phyloP scores from a whole-genome alignment of 1,140 invertebrate species.

The Drosophila pseudoobscura region DNA sequence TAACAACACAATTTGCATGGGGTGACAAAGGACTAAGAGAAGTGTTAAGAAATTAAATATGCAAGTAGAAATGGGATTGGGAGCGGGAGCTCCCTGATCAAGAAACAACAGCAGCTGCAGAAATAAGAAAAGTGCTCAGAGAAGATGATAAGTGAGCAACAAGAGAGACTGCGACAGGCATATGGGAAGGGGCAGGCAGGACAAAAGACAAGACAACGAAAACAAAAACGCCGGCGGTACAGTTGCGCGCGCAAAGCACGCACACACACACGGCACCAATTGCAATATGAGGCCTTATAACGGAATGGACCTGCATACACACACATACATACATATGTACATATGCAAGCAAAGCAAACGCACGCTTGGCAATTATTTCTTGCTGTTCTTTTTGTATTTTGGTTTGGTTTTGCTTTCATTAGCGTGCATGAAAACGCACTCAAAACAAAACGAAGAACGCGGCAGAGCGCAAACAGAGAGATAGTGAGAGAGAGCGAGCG shows the following conservation, averaged over 20 bases:
- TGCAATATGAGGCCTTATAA: conserved; percentile 43
- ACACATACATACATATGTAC: too few species aligned
- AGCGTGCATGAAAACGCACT: conserved; percentile 43
- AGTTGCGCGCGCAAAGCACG: conserved; percentile 53
- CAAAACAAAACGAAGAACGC: conserved; percentile 62
- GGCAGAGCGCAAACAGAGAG: neutral
- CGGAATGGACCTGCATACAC: conserved; percentile 24
- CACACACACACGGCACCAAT: conserved; percentile 20
- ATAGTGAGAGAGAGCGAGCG: neutral
- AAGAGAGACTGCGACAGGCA: neutral
- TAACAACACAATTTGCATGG: too few species aligned
- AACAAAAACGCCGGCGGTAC: conserved; percentile 42
- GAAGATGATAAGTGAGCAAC: conserved; percentile 18
- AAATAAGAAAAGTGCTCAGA: conserved; percentile 56
- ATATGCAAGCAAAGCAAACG: conserved; percentile 9
- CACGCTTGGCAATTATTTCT: conserved; percentile 1
- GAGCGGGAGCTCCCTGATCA: neutral
- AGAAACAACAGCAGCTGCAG: conserved; percentile 57
- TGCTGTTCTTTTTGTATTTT: conserved; percentile 16
- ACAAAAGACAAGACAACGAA: conserved; percentile 48
- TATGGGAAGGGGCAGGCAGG: conserved; percentile 4
- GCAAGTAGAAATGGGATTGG: neutral
- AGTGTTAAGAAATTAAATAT: too few species aligned
- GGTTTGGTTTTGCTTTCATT: conserved; percentile 36
- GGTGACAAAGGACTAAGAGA: too few species aligned